Percentiles rank a stretch among this genome's conserved stretches.
Conservation (phyloP, 2,797 vertebrate genomes). For the Poeciliopsis paucimaculata region DNA sequence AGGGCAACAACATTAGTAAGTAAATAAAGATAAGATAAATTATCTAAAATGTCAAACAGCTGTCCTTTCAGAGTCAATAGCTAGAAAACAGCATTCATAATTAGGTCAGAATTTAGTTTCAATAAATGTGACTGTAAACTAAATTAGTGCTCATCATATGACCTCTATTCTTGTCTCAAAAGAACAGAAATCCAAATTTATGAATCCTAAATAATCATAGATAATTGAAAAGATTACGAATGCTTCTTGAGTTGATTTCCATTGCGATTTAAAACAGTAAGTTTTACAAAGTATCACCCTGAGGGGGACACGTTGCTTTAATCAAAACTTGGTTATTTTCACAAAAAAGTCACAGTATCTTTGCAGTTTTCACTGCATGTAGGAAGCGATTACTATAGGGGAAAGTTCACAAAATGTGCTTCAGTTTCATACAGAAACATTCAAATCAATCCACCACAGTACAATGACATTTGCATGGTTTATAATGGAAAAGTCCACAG, state of each 20-base stretch:
- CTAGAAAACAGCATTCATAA: neutral
- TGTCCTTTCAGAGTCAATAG: neutral
- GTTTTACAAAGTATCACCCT: neutral
- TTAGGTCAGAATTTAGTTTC: neutral
- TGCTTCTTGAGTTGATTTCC: neutral
- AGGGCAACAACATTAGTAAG: neutral
- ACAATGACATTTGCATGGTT: neutral
- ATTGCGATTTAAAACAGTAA: neutral
- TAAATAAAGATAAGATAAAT: neutral
- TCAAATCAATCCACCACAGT: neutral
- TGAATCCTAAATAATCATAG: neutral
- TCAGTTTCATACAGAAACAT: neutral
- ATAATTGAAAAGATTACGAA: neutral
- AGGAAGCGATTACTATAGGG: neutral
- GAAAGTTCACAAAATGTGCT: neutral
- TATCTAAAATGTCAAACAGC: neutral
- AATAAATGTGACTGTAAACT: neutral
- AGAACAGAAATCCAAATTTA: neutral
- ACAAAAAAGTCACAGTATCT: neutral
- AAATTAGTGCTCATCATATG: neutral
- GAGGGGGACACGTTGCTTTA: neutral
- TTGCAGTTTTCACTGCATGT: neutral
- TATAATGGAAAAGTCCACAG: slow-evolving; percentile 2
- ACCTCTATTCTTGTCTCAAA: neutral
- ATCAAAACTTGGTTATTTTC: neutral